Evolutionary conservation across 2,888 invertebrate species (phyloP).

Genomic region (Epistrophe grossulariae): DNA sequence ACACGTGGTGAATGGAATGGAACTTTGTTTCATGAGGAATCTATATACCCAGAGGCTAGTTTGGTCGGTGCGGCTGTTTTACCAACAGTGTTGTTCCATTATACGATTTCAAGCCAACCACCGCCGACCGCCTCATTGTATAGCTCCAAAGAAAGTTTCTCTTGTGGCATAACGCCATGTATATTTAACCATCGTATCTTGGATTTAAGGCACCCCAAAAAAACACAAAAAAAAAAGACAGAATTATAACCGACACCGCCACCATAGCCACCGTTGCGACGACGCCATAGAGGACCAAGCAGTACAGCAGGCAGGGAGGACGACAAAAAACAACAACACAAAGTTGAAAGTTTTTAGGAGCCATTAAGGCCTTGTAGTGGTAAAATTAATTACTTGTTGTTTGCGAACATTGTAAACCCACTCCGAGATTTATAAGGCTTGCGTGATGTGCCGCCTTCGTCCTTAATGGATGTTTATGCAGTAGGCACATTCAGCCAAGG

Average conservation of each 20-base stretch:
- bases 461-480: slow-evolving; percentile 76
- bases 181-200: slow-evolving; percentile 53
- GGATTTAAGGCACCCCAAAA: slow-evolving; percentile 67
- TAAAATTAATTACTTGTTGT: slow-evolving; percentile 84
- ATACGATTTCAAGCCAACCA: slow-evolving; percentile 31
- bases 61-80: slow-evolving; percentile 23
- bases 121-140: not conserved
- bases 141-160: slow-evolving; percentile 48
- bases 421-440: slow-evolving; percentile 82
- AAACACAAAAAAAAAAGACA: slow-evolving; percentile 61
- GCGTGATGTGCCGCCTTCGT: slow-evolving; percentile 82
- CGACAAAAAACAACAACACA: slow-evolving; percentile 75
- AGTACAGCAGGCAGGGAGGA: not conserved
- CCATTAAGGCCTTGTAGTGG: slow-evolving; percentile 84
- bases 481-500: slow-evolving; percentile 70
- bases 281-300: slow-evolving; percentile 2
- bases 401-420: slow-evolving; percentile 82
- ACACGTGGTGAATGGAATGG: slow-evolving; percentile 52
- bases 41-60: slow-evolving; percentile 58
- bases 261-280: not conserved
- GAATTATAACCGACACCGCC: slow-evolving; percentile 45
- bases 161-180: slow-evolving; percentile 66
- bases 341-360: slow-evolving; percentile 82
- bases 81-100: slow-evolving; percentile 16
- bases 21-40: slow-evolving; percentile 19